Evolutionary conservation across 1,140 invertebrate species (phyloP), one percentile per base, ranked within the genome.

Genomic region (Drosophila setifemur): DNA sequence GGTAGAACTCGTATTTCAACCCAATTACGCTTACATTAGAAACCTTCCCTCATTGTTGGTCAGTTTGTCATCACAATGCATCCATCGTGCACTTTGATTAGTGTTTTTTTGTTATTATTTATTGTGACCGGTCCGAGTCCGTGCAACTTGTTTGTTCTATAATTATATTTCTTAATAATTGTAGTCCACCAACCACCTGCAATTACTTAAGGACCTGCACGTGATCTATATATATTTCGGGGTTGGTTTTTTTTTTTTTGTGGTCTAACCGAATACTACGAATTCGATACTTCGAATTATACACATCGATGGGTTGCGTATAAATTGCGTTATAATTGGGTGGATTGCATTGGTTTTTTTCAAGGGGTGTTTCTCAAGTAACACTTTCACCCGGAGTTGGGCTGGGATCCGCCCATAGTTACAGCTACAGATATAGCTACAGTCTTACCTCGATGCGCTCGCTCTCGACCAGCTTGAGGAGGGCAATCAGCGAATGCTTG

Each of bases 401-500:
- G 40, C 31, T 18, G 40, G 8, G 19, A 42, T 47, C n/a, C n/a
- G n/a, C n/a, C n/a, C n/a, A n/a, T n/a, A n/a, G n/a, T n/a, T n/a
- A n/a, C n/a, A n/a, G n/a, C n/a, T n/a, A n/a, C n/a, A n/a, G n/a
- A n/a, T 44, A 33, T 14, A 37, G 35, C n/a, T 58, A 44, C n/a
- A 37, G 71, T 91, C 92, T 93, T 91, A 94, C 94, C 92, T 93
- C 89, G 69, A 93, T 88, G 53, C 91, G 89, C 44, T 92, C 91
- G 57, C 92, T 91, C 60, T 94, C 92, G 53, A 92, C 92, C 72
- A 92, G 92, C 81, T 92, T 93, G 47, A 92, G 91, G 66, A 95
- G 90, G 66, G 93, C 92, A 54, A 94, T 92, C 73, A 95, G 92
- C 5, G 95, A 94, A 61, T 92, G 92, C 71, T 93, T 93, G 89